Evolutionary conservation across 1,140 invertebrate species (phyloP), one percentile per base, ranked within the genome.

Genomic region (Drosophila asahinai): DNA sequence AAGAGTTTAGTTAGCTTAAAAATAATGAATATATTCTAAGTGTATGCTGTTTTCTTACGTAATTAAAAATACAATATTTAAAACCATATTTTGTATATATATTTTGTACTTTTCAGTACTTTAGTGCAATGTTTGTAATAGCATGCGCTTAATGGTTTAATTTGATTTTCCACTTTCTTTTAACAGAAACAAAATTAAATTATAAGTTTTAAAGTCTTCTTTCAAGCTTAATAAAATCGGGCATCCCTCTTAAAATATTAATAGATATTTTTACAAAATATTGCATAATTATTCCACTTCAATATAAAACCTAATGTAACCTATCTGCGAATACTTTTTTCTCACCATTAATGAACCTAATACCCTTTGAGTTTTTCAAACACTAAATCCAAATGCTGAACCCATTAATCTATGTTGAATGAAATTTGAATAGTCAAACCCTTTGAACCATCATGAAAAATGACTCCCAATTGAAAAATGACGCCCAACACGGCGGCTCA

Each of bases 361-460:
- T 11, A 30, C 42, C 25, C 25, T 45, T 19, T 38, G 25, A 43
- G 11, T 72, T 60, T 73, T 22, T 54, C 70, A 52, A 73, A 51
- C 15, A 47, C 9, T 22, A n/a, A 27, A 22, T 45, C 19, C 30
- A 2, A 42, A 19, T 25, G 30, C 17, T 17, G 74, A 61, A 68
- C 75, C 40, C 58, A 78, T 78, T 77, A 78, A 78, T 78, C 75
- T 77, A 30, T 78, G 75, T 78, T 78, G 57, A 78, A 78, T 78
- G 64, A 58, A 78, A 78, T 78, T 78, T 78, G 75, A 78, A 78
- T 70, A 77, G 38, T 11, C 22, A 45, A 78, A 75, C 57, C 68
- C 68, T 51, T 52, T 71, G 22, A 36, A 36, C 14, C 17, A 19
- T 38, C n/a, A 59, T 78, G 75, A 78, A 78, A 78, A 78, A 78